Evolutionary conservation across 2,113 vertebrate species (phyloP), one percentile per base, ranked within the genome.

Genomic region (Myotis davidii): DNA sequence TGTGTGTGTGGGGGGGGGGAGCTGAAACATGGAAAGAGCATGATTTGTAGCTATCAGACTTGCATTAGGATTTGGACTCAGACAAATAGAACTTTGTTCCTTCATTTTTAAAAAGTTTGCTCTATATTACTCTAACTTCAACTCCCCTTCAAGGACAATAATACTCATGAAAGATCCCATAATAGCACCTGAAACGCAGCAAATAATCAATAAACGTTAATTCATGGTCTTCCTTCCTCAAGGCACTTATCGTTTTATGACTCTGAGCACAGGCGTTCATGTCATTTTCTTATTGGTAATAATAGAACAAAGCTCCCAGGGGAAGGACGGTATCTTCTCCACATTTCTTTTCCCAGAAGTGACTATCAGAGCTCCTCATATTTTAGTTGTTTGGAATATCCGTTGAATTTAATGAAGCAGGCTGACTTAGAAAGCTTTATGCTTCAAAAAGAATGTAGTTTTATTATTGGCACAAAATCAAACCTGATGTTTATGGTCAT

Each of bases 341-440:
- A 54, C 34, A 82, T 92, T 45, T 93, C 32, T 93, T 77, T 96
- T 88, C 21, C 20, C 29, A 94, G 29, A 7, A 73, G 92, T 73
- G 59, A 52, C 52, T 59, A 54, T 56, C 13, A 69, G 81, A 95
- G 34, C 17, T 7, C 17, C n/a, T 92, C n/a, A 32, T 21, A 77
- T 85, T 94, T 78, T 52, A 67, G 4, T 82, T 82, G 45, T 32
- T 95, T 85, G 72, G 65, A 82, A 64, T 67, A 37, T 84, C 88
- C 90, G 67, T 96, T 90, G 77, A 72, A 94, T 90, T 90, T 90
- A 94, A 92, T 67, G 67, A 73, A 67, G 16, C 67, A 94, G 90
- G 91, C 32, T n/a, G 81, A 90, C 90, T 97, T 88, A 54, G 64
- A 83, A 92, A 93, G 72, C 56, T 85, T 82, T 85, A 92, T 88